Evolutionary conservation across 2,888 invertebrate genomes (phyloP).

Genomic region (Gandaritis pyraliata): DNA sequence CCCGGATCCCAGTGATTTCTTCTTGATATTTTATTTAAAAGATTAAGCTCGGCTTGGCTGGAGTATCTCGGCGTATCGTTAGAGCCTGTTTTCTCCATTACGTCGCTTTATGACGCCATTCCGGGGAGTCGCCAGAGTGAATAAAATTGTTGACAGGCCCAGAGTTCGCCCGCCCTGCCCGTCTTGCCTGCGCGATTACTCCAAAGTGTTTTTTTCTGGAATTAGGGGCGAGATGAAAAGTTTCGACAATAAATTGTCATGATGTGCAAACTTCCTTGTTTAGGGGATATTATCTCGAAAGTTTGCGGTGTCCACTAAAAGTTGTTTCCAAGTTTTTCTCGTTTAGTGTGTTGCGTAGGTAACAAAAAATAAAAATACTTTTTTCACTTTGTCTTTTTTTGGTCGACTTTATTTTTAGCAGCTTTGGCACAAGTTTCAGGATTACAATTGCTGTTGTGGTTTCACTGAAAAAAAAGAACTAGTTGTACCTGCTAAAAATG

Average conservation of each 20-base stretch:
- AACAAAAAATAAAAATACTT: conserved; percentile 16
- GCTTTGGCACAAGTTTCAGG: too few species aligned
- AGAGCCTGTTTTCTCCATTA: conserved; percentile 68
- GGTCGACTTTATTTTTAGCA: not conserved
- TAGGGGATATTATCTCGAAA: conserved; percentile 34
- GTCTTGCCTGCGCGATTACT: conserved; percentile 44
- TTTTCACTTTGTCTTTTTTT: not conserved
- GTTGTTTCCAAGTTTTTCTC: conserved; percentile 23
- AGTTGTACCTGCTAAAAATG: not conserved
- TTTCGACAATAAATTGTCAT: conserved; percentile 59
- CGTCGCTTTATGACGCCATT: conserved; percentile 72
- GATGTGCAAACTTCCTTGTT: conserved; percentile 50
- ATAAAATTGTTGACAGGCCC: conserved; percentile 64
- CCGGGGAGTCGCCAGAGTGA: conserved; percentile 54
- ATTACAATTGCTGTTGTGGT: too few species aligned
- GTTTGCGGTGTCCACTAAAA: conserved; percentile 36
- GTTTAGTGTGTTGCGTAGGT: conserved; percentile 17
- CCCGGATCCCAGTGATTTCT: conserved; percentile 70
- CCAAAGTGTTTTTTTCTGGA: conserved; percentile 42
- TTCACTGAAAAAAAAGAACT: too few species aligned
- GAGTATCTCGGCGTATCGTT: conserved; percentile 61
- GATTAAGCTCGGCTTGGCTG: conserved; percentile 58
- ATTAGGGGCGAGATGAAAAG: conserved; percentile 52
- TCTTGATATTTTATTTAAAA: conserved; percentile 80
- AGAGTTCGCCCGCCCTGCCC: conserved; percentile 28